Evolutionary conservation across 2,113 vertebrate species (phyloP), one percentile per base, ranked within the genome.

Genomic region (Otis tarda): DNA sequence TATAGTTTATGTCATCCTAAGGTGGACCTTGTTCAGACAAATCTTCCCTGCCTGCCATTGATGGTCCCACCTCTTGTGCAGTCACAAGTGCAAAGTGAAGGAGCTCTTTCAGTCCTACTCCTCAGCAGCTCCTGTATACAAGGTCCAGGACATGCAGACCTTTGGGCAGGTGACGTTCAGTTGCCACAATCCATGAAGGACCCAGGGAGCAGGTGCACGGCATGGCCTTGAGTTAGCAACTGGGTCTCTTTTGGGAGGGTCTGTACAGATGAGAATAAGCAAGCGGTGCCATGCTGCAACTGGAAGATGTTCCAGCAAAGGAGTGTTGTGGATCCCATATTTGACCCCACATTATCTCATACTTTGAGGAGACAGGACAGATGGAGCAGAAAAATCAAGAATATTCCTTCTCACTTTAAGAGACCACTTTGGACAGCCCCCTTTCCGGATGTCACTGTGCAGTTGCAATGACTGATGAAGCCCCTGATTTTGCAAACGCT

Each of bases 131-230:
- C 45, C 87, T 45, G 14, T 14, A 21, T 18, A 22, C 0, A 1
- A 24, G 20, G 31, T 27, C 18, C 18, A 35, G 60, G 31, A 67
- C 21, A 50, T 1, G 0, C 15, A 43, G 10, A 1, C 15, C 8
- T 61, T 61, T 50, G 41, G 18, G 47, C 31, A 69, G 49, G 12
- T 65, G 50, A 7, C 12, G 45, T 60, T 69, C 25, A 39, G 57
- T 33, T 33, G 20, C 4, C 43, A 73, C 4, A 5, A 41, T 57
- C 31, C 37, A 2, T 27, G 43, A 77, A 69, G 11, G 31, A 45
- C 9, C 5, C 56, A 50, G 7, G 14, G 16, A 91, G 20, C 4
- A 41, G 19, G 5, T 11, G 4, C 7, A 4, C 63, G 63, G 5
- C 27, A 69, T 12, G 10, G 21, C 39, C 43, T 68, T 49, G 61